These are phyloP conservation scores for Pyrochroa serraticornis DNA, from an alignment of 2,888 invertebrate species.

Conservation along the genomic window DNA sequence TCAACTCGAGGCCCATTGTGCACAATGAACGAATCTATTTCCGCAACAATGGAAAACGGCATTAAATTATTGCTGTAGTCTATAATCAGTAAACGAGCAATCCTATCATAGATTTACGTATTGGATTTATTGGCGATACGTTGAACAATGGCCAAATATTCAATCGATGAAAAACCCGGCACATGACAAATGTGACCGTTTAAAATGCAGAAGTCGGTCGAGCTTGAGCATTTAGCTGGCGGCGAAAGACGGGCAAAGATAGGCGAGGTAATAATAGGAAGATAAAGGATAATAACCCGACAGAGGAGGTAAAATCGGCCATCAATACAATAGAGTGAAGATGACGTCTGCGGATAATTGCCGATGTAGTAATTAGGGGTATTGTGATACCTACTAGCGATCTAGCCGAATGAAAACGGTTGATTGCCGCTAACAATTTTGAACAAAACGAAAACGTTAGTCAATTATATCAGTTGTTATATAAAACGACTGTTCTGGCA, in stretches of 20 bases:
- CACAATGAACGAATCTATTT: no score
- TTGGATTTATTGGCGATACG: no score
- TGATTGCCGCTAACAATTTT: constrained; percentile 18
- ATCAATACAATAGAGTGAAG: constrained; percentile 22
- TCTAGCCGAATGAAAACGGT: constrained; percentile 9
- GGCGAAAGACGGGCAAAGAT: constrained; percentile 6
- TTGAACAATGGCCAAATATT: no score
- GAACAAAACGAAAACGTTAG: constrained; percentile 22
- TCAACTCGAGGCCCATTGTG: no score
- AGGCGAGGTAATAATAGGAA: constrained; percentile 15
- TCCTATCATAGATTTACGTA: no score
- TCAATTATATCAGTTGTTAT: constrained; percentile 20
- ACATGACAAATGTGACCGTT: neutral
- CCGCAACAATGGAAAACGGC: no score
- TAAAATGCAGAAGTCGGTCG: neutral
- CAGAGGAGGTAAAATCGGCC: constrained; percentile 19
- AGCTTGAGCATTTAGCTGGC: neutral
- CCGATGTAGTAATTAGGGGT: constrained; percentile 30
- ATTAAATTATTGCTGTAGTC: no score
- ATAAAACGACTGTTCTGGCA: constrained; percentile 11
- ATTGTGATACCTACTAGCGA: constrained; percentile 18
- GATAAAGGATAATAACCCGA: constrained; percentile 22
- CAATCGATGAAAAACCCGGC: neutral
- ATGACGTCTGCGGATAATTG: constrained; percentile 33
- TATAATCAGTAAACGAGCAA: no score